Evolutionary conservation across 1,140 invertebrate species (phyloP).

Genomic region (Cheumatopsyche charites): DNA sequence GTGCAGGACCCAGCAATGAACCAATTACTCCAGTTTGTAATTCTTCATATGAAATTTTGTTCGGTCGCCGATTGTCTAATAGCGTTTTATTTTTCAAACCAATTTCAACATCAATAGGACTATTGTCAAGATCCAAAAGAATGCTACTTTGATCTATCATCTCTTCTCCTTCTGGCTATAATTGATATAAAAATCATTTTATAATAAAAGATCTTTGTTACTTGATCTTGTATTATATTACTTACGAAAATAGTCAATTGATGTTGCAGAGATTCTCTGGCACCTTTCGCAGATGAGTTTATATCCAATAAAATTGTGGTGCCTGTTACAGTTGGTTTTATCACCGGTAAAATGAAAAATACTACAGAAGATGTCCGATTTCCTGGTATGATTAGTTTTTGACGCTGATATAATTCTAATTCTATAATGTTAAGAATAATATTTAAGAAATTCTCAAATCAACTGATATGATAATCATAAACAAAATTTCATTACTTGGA

Average conservation of each 20-base stretch:
- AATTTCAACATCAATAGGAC: slow-evolving; percentile 31
- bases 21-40: slow-evolving; percentile 49
- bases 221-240: background rate
- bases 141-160: slow-evolving; percentile 27
- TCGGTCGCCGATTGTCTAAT: slow-evolving; percentile 9
- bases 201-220: background rate
- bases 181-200: background rate
- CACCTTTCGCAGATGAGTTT: slow-evolving; percentile 31
- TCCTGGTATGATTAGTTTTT: slow-evolving; percentile 53
- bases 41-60: slow-evolving; percentile 23
- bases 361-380: slow-evolving; percentile 54
- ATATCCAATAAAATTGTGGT: slow-evolving; percentile 38
- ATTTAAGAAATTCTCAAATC: background rate
- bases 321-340: slow-evolving; percentile 6
- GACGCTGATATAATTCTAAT: slow-evolving; percentile 56
- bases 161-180: slow-evolving; percentile 45
- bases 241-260: slow-evolving; percentile 39
- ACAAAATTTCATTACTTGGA: slow-evolving; percentile 53
- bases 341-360: slow-evolving; percentile 55
- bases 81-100: slow-evolving; percentile 21
- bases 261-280: slow-evolving; percentile 38
- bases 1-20: slow-evolving; percentile 52
- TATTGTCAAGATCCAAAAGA: slow-evolving; percentile 37
- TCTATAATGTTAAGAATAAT: slow-evolving; percentile 48
- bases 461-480: slow-evolving; percentile 20